Evolutionary conservation across 2,797 vertebrate species (phyloP), one percentile per base, ranked within the genome.

Genomic region (Chaunax sp.): DNA sequence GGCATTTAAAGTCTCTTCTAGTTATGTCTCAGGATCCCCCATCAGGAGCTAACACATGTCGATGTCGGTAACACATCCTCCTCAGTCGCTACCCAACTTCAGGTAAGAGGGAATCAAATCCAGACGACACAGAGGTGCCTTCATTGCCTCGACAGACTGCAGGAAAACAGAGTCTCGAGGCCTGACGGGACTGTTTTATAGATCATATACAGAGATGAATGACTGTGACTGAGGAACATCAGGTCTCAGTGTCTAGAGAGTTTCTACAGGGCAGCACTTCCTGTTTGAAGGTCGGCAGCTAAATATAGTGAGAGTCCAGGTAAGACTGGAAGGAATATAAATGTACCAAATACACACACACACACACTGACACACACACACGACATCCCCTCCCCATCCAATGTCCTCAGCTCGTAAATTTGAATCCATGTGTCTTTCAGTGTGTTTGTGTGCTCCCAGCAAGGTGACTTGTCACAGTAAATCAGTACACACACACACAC

Each of bases 371-470:
- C 41, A 38, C 51, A 55, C 51, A 45, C 62, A 64, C 40, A 54
- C 37, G 25, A 20, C 25, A 11, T 2, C 4, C 18, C 0, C 13
- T 3, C 19, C 18, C 10, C 12, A 46, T 7, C 20, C n/a, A 26
- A 28, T 8, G 22, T 54, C 28, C 19, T 50, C 12, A 53, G 46
- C n/a, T n/a, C n/a, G n/a, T n/a, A 65, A 59, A 73, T 69, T 1
- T 51, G 16, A 72, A 45, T 60, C 38, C n/a, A 14, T 47, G 14
- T 55, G 16, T 30, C 25, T 33, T 23, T 51, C 16, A 38, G 44
- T 52, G 49, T 52, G 50, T 52, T 22, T 44, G 12, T 53, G 47
- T 33, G 77, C n/a, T n/a, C n/a, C n/a, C n/a, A n/a, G n/a, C n/a
- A n/a, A n/a, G n/a, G n/a, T n/a, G n/a, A n/a, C n/a, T n/a, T n/a